Evolutionary conservation across 2,888 invertebrate species (phyloP).

Genomic region (Chymomyza fuscimana): DNA sequence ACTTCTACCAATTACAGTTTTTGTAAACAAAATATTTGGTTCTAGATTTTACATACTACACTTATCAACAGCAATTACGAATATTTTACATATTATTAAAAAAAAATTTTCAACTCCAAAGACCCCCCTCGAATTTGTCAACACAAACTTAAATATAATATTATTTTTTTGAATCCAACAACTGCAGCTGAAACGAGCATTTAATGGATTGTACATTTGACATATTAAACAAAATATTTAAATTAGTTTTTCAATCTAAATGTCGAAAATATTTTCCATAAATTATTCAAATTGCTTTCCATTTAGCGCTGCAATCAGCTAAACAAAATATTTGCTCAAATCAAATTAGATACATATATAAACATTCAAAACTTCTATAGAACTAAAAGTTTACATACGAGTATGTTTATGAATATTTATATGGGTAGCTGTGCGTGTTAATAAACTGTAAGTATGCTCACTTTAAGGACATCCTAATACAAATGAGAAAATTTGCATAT

Average conservation of each 20-base stretch:
- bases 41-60: too few relatives aligned
- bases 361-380: slow-evolving; percentile 9
- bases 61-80: too few relatives aligned
- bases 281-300: slow-evolving; percentile 29
- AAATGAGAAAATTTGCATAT: slow-evolving; percentile 15
- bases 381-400: neutral
- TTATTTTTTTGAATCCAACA: neutral
- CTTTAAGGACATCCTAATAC: slow-evolving; percentile 19
- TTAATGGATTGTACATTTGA: neutral
- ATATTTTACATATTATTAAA: too few relatives aligned
- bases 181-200: neutral
- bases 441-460: slow-evolving; percentile 22
- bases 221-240: neutral
- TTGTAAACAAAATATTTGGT: too few relatives aligned
- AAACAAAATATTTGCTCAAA: slow-evolving; percentile 41
- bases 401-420: slow-evolving; percentile 27
- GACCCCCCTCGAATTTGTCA: too few relatives aligned
- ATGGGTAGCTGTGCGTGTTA: neutral
- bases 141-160: neutral
- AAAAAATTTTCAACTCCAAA: too few relatives aligned
- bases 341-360: slow-evolving; percentile 39
- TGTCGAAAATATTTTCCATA: slow-evolving; percentile 30
- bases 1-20: too few relatives aligned
- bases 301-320: slow-evolving; percentile 35
- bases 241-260: neutral